phyloP scores from a whole-genome alignment of 2,888 invertebrate species.

The Epirrhoe tristata region DNA sequence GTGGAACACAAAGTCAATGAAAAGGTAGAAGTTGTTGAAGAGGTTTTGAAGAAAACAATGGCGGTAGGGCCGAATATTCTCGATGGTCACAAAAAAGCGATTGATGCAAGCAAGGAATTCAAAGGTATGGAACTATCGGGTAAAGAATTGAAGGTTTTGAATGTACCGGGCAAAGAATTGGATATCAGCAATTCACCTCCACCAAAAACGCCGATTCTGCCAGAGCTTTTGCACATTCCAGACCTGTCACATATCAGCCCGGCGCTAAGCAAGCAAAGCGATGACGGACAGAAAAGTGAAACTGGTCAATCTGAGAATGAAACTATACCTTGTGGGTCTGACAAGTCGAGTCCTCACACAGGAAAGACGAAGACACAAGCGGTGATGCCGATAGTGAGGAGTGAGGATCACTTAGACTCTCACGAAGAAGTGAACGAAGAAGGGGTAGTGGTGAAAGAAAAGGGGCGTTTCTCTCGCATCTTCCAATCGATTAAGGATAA shows the following conservation, averaged over 20 bases:
- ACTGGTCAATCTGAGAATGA: constrained; percentile 80
- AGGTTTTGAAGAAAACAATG: constrained; percentile 68
- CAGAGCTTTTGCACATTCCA: constrained; percentile 73
- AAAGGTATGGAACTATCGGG: constrained; percentile 60
- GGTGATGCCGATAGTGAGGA: constrained; percentile 79
- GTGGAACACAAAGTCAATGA: constrained; percentile 57
- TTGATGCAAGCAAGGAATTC: constrained; percentile 64
- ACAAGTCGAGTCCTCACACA: constrained; percentile 78
- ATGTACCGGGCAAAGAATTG: constrained; percentile 66
- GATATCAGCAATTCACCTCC: constrained; percentile 75
- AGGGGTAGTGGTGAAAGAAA: constrained; percentile 70
- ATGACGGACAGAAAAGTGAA: constrained; percentile 77
- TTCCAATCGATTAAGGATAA: constrained; percentile 78
- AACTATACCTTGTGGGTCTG: constrained; percentile 79
- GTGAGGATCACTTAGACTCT: constrained; percentile 73
- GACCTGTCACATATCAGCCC: constrained; percentile 76
- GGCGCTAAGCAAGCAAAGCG: constrained; percentile 73
- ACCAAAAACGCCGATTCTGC: constrained; percentile 75
- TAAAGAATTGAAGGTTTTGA: constrained; percentile 60
- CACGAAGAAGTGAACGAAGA: constrained; percentile 64
- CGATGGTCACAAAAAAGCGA: constrained; percentile 64
- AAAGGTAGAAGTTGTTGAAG: constrained; percentile 69
- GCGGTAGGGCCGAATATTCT: constrained; percentile 62
- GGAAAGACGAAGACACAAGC: constrained; percentile 80
- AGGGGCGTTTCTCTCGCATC: constrained; percentile 74